Evolutionary conservation across 1,140 invertebrate genomes (phyloP).

Genomic region (Pseudomyrmex pallidus): DNA sequence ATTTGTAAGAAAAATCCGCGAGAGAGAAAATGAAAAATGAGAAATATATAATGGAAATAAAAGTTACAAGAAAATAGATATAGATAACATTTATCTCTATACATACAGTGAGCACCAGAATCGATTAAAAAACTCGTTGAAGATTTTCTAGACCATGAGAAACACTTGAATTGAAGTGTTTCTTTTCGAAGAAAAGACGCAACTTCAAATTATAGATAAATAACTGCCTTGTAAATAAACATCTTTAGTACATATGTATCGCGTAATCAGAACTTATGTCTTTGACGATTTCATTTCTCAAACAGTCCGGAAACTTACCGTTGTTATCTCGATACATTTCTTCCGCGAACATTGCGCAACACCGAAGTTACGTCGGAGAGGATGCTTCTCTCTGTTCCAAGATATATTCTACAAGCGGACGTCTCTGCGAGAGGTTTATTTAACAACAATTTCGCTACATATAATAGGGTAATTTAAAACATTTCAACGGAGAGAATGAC

Average conservation of each 20-base stretch:
- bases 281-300: constrained; percentile 23
- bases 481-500: background rate
- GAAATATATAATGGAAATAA: too few relatives aligned
- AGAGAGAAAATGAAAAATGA: background rate
- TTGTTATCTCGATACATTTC: constrained; percentile 6
- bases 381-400: constrained; percentile 2
- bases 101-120: background rate
- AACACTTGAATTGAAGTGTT: too few relatives aligned
- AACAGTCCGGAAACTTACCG: constrained; percentile 17
- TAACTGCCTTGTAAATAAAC: too few relatives aligned
- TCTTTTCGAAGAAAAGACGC: too few relatives aligned
- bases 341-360: constrained; percentile 3
- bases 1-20: background rate
- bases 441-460: constrained; percentile 16
- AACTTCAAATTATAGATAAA: too few relatives aligned
- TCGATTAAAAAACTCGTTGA: too few relatives aligned
- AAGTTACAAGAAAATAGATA: background rate
- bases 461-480: constrained; percentile 45
- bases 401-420: background rate
- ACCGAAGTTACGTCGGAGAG: background rate
- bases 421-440: background rate
- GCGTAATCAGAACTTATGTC: background rate
- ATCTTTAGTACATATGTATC: background rate
- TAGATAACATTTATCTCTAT: background rate
- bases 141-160: too few relatives aligned